Percentiles rank a stretch among this genome's conserved stretches.
Evolutionary conservation across 2,797 vertebrate species (phyloP).

Genomic region (Halcyon badia): DNA sequence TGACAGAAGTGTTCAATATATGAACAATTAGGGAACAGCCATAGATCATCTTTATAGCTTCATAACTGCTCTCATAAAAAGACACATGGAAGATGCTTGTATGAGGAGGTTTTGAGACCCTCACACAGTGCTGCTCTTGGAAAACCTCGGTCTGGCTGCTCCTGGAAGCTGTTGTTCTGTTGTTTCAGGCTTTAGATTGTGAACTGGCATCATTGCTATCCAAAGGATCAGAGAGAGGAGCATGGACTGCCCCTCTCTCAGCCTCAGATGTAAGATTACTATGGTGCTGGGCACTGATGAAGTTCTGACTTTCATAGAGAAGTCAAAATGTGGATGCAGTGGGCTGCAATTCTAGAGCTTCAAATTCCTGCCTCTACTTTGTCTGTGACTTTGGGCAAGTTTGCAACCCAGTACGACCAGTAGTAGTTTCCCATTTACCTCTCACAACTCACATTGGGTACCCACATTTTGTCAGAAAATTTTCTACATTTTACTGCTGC

Average conservation of each 20-base stretch:
- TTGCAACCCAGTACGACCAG: neutral
- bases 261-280: neutral
- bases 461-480: neutral
- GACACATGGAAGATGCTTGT: neutral
- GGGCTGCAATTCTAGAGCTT: neutral
- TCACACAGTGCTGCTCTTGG: neutral
- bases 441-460: accelerated
- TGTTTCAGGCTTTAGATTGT: neutral
- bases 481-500: neutral
- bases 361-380: neutral
- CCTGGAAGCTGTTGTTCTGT: neutral
- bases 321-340: neutral
- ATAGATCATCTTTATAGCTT: conserved; percentile 3
- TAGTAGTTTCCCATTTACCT: neutral
- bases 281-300: too few species aligned
- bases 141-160: neutral
- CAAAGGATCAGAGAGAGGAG: neutral
- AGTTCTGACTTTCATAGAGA: neutral
- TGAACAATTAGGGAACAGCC: neutral
- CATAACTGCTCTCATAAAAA: neutral
- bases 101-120: neutral
- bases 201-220: accelerated
- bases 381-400: neutral
- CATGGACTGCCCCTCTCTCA: neutral
- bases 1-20: neutral